A percentile compares a stretch with the other conserved stretches of the same genome.
Evolutionary conservation across 2,888 invertebrate genomes (phyloP).

Genomic region (Cheilosia pagana): DNA sequence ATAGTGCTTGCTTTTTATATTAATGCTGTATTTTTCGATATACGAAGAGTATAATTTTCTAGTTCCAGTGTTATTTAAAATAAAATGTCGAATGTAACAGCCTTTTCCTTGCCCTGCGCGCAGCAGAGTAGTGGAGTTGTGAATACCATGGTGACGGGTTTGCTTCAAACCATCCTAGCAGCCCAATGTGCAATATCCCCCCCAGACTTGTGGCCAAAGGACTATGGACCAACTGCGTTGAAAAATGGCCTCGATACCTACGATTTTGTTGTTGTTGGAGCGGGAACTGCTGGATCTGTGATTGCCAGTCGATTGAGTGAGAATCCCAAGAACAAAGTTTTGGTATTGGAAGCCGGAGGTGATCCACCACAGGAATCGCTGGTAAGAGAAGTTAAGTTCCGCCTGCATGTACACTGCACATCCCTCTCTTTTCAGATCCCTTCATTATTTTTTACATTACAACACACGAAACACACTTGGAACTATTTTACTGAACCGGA

Average conservation of each 20-base stretch:
- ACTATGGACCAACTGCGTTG: conserved; percentile 77
- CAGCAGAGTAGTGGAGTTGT: conserved; percentile 78
- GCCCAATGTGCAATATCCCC: conserved; percentile 86
- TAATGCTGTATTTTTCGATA: too few species aligned
- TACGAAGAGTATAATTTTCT: too few species aligned
- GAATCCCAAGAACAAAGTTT: conserved; percentile 77
- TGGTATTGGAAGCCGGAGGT: conserved; percentile 77
- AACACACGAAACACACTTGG: conserved; percentile 78
- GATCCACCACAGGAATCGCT: conserved; percentile 39
- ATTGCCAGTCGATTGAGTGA: conserved; percentile 78
- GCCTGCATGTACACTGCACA: neutral
- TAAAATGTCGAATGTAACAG: conserved; percentile 16
- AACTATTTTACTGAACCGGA: conserved; percentile 79
- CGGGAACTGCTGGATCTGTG: conserved; percentile 69
- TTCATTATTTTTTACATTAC: conserved; percentile 76
- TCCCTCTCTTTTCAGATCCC: conserved; percentile 77
- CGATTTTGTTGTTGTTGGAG: conserved; percentile 50
- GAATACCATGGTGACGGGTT: conserved; percentile 84
- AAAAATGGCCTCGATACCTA: conserved; percentile 78
- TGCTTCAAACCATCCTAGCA: conserved; percentile 85
- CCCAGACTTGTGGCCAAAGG: conserved; percentile 84
- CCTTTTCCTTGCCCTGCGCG: conserved; percentile 74
- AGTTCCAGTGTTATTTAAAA: too few species aligned
- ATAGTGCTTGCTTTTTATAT: too few species aligned
- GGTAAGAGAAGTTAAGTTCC: neutral